phyloP scores from a whole-genome alignment of 2,888 invertebrate genomes.

The Cephalotes varians region DNA sequence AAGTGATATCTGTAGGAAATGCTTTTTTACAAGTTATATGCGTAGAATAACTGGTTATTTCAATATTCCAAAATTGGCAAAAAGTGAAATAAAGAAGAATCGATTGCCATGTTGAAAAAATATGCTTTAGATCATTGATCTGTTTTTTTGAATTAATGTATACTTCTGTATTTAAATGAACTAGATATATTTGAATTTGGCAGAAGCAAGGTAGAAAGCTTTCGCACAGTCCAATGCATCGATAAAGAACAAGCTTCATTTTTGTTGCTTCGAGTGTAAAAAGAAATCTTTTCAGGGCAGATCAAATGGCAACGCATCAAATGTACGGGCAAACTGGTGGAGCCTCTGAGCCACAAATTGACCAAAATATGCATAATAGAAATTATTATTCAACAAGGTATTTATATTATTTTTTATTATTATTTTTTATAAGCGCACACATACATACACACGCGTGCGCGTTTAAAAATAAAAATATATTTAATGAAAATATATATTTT shows the following conservation, averaged over 20 bases:
- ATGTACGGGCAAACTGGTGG: slow-evolving; percentile 82
- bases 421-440: not conserved
- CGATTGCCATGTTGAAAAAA: not conserved
- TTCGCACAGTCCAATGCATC: too few species aligned
- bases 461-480: slow-evolving; percentile 13
- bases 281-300: slow-evolving; percentile 76
- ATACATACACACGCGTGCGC: too few species aligned
- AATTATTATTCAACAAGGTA: slow-evolving; percentile 75
- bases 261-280: not conserved
- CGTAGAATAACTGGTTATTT: not conserved
- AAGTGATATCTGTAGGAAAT: not conserved
- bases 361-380: slow-evolving; percentile 84
- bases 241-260: too few species aligned
- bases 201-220: too few species aligned
- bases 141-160: too few species aligned
- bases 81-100: not conserved
- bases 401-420: not conserved
- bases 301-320: slow-evolving; percentile 83
- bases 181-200: too few species aligned
- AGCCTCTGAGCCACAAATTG: slow-evolving; percentile 81
- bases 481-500: slow-evolving; percentile 3
- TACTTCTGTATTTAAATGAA: too few species aligned
- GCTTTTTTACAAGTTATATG: not conserved
- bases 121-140: not conserved
- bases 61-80: not conserved